Base-by-base conservation (phyloP, 2,113 vertebrate genomes). In the Callospermophilus lateralis region DNA sequence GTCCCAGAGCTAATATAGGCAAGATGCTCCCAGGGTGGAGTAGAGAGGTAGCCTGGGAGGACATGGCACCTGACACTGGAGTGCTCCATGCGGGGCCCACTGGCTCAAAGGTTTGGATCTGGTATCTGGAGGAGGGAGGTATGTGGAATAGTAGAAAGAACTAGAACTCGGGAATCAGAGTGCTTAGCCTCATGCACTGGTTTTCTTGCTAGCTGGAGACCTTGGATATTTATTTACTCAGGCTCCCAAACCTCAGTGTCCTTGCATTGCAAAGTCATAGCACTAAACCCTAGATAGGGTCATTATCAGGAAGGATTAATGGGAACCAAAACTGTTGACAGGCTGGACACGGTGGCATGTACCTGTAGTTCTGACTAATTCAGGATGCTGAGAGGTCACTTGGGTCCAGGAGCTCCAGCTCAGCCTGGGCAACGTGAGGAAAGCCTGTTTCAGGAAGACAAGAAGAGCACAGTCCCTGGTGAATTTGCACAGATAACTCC, bases 161-260 rank as follows among this genome's bases (percentile, higher is more conserved):
- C 70, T 26, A 16, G 37, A 51, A 48, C 65, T 72, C 6, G 0
- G 28, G 1, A 6, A 3, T n/a, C 68, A 9, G 22, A 63, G 32
- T 24, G 1, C 37, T 11, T 15, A 17, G 32, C n/a, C 15, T 7
- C 37, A 28, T 2, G 63, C 28, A 0, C 22, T 37, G 42, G 39
- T 42, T 72, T 13, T 4, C 15, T 9, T 26, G 39, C 55, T 10
- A 5, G 1, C 0, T 4, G 37, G 30, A 24, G 55, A 37, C 51
- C 42, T 58, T 2, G 20, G 84, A 61, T 6, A 16, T 32, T 55
- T 55, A 6, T 55, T 48, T 3, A 34, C 58, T 45, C 58, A 4
- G 7, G 15, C 32, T 80, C 72, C 78, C 12, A 4, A 1, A 61
- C 9, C 10, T 77, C 73, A 28, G 72, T 7, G 45, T 72, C 73